A percentile compares a stretch with the other conserved stretches of the same genome.
Conservation (phyloP, 2,113 vertebrate species). For the Tautogolabrus adspersus region DNA sequence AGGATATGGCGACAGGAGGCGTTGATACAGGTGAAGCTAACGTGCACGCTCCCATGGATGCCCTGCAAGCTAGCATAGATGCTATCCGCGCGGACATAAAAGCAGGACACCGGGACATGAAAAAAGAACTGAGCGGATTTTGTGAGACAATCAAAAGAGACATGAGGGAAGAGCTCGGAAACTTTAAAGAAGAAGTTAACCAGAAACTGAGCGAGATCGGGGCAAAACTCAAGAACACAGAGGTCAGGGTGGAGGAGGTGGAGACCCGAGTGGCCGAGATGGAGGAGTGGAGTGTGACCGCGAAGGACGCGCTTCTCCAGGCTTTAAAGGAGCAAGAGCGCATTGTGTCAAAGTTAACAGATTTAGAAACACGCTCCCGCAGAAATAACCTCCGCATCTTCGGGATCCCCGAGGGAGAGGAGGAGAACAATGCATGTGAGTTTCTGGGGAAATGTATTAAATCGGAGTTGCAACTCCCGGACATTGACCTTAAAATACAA, state of each 20-base stretch:
- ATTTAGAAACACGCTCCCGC: neutral
- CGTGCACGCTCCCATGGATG: neutral
- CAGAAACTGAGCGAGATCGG: neutral
- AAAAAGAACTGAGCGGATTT: neutral
- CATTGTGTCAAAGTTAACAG: neutral
- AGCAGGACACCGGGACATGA: neutral
- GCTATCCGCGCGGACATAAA: neutral
- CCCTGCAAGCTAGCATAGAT: neutral
- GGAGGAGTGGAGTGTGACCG: neutral
- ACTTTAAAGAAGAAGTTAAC: neutral
- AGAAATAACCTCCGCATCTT: neutral
- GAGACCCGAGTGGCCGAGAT: neutral
- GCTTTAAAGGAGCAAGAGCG: neutral
- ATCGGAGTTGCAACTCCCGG: neutral
- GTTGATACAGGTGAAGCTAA: too few relatives aligned
- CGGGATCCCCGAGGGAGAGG: neutral
- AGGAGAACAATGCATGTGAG: neutral
- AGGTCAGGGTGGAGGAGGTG: neutral
- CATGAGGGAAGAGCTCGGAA: neutral
- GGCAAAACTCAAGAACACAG: neutral
- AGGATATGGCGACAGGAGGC: too few relatives aligned
- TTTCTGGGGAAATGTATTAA: neutral
- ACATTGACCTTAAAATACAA: neutral
- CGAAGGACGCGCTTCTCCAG: neutral
- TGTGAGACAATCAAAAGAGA: neutral